phyloP scores from a whole-genome alignment of 2,888 invertebrate genomes.

The Stenurella melanura region DNA sequence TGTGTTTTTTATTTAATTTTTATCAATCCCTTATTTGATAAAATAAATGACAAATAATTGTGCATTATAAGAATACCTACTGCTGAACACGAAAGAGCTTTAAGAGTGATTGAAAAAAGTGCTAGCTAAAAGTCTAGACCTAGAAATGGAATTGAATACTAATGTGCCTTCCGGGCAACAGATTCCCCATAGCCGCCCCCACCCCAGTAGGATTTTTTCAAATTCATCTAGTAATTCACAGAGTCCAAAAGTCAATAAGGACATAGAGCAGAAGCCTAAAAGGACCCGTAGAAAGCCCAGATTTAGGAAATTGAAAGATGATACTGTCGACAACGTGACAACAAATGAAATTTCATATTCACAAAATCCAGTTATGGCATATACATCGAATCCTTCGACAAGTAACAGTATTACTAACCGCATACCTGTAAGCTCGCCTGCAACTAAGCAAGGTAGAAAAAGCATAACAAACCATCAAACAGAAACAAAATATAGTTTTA shows the following conservation, averaged over 20 bases:
- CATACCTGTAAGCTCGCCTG: neutral
- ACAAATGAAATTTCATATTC: neutral
- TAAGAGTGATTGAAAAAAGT: neutral
- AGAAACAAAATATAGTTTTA: conserved; percentile 43
- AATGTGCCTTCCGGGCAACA: neutral
- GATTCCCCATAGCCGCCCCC: neutral
- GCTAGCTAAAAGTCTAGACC: neutral
- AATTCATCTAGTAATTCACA: conserved; percentile 15
- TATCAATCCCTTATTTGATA: neutral
- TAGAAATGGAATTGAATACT: neutral
- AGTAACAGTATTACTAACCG: neutral
- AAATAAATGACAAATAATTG: neutral
- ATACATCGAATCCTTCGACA: neutral
- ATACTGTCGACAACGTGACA: conserved; percentile 9
- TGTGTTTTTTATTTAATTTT: neutral
- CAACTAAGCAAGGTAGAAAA: conserved; percentile 16
- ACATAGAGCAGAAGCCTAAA: conserved; percentile 33
- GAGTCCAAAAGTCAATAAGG: conserved; percentile 2
- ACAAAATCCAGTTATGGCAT: neutral
- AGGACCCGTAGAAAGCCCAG: conserved; percentile 40
- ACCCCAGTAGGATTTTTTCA: conserved; percentile 2
- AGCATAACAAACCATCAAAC: conserved; percentile 1
- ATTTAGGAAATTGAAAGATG: conserved; percentile 32
- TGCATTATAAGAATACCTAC: neutral
- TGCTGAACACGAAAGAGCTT: neutral